Percentiles rank a stretch among this genome's conserved stretches.
Evolutionary conservation across 2,797 vertebrate species (phyloP).

Genomic region (Trachops cirrhosus): DNA sequence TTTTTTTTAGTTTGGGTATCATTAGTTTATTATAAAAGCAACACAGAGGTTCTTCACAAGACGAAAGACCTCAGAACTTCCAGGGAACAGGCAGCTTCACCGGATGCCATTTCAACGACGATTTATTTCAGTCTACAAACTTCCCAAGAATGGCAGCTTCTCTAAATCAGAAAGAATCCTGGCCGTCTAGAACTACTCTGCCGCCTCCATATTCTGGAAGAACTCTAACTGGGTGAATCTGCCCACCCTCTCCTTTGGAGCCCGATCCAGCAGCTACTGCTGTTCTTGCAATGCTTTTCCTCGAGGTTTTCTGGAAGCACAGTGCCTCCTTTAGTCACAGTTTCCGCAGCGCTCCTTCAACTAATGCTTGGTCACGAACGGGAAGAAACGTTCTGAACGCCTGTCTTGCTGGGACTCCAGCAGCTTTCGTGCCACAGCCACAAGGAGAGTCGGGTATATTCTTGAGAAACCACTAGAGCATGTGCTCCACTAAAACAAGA

Average conservation of each 20-base stretch:
- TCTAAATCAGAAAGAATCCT: background rate
- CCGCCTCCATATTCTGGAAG: background rate
- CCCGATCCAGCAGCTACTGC: background rate
- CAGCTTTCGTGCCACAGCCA: background rate
- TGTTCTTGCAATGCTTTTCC: background rate
- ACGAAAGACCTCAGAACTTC: background rate
- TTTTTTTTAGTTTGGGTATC: background rate
- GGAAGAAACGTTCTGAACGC: background rate
- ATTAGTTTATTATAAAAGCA: background rate
- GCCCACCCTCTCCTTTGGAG: background rate
- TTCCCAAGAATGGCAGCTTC: background rate
- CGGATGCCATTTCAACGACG: background rate
- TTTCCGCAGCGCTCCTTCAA: background rate
- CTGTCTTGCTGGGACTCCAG: background rate
- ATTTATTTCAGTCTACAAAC: background rate
- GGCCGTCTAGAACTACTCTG: background rate
- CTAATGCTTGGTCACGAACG: background rate
- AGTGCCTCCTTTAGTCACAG: background rate
- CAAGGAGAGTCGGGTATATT: background rate
- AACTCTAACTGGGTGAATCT: background rate
- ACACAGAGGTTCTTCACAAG: background rate
- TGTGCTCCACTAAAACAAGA: background rate
- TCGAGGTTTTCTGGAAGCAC: background rate
- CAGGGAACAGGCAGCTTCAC: background rate
- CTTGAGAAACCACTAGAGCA: background rate